Conservation (phyloP, 92 coral and sea anemone species). For the Diadumene lineata region DNA sequence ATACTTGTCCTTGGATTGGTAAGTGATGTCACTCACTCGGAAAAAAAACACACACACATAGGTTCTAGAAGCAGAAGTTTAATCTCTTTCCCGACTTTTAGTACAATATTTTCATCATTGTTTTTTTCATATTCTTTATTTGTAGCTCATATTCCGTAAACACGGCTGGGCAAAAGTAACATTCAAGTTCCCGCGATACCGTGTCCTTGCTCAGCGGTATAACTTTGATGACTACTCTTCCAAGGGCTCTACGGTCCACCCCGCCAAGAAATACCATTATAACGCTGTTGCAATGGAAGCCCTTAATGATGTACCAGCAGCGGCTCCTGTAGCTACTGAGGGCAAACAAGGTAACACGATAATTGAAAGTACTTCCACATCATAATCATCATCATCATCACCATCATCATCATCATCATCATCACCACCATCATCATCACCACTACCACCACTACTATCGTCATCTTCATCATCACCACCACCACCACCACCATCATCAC, state of each 20-base stretch:
- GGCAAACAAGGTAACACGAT: constrained; percentile 32
- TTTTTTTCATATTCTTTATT: constrained; percentile 9
- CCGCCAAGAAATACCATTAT: constrained; percentile 87
- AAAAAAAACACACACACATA: not conserved
- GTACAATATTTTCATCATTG: too few relatives aligned
- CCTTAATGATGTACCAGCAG: constrained; percentile 28
- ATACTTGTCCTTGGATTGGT: constrained; percentile 86
- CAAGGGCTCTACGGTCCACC: constrained; percentile 98
- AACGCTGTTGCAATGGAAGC: constrained; percentile 64
- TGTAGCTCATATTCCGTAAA: constrained; percentile 89
- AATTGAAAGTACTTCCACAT: too few relatives aligned
- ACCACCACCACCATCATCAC: not conserved
- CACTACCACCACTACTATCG: not conserved
- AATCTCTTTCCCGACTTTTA: too few relatives aligned
- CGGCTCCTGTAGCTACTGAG: constrained; percentile 19
- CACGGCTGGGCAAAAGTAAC: constrained; percentile 96
- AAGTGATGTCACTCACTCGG: constrained; percentile 24
- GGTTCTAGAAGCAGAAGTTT: not conserved
- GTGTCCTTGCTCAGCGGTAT: constrained; percentile 81
- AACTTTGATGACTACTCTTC: constrained; percentile 97
- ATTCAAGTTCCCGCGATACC: constrained; percentile 91
- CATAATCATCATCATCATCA: not conserved
- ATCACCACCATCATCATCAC: not conserved
- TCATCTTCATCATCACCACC: not conserved
- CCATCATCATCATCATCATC: not conserved